Evolutionary conservation across 1,140 invertebrate genomes (phyloP), one percentile per base, ranked within the genome.

Genomic region (Drosophila hydei): DNA sequence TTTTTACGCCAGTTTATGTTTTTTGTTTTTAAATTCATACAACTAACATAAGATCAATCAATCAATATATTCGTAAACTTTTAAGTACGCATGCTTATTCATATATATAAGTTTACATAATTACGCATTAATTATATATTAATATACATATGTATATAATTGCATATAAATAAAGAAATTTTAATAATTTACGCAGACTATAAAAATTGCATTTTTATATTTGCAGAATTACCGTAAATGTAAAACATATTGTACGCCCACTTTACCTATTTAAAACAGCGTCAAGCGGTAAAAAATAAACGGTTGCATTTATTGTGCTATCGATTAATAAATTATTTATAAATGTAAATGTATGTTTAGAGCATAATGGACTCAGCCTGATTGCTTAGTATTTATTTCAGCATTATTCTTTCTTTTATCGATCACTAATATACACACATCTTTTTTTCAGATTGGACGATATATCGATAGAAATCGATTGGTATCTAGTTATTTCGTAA

Each of bases 81-180:
- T 61, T 45, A 23, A 40, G n/a, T 56, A 45, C 30, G 30, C 21
- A 52, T 62, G 30, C 59, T 40, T 30, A 51, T 58, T 19, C 21
- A 58, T 59, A 59, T 23, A 51, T 16, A 42, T 8, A 42, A 19
- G 11, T 19, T 19, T 48, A 48, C 25, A 19, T 47, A 47, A 21
- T 48, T 48, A 48, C 2, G n/a, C 45, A 48, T 25, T 48, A 19
- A 36, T 40, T 16, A 25, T 1, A 25, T 16, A 18, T 12, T 23
- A 9, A n/a, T 33, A 33, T 33, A 19, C 45, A 54, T 72, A 43
- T 59, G 47, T 59, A 72, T 54, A 58, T 71, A 64, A 14, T 14
- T 71, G 21, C 45, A 59, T 67, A 40, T 21, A 19, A 72, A 67
- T 72, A 72, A 67, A 67, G 1, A 45, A 47, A 47, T 71, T 63